Base-by-base conservation (phyloP, 1,140 invertebrate species). In the Tetragonula clypearis region DNA sequence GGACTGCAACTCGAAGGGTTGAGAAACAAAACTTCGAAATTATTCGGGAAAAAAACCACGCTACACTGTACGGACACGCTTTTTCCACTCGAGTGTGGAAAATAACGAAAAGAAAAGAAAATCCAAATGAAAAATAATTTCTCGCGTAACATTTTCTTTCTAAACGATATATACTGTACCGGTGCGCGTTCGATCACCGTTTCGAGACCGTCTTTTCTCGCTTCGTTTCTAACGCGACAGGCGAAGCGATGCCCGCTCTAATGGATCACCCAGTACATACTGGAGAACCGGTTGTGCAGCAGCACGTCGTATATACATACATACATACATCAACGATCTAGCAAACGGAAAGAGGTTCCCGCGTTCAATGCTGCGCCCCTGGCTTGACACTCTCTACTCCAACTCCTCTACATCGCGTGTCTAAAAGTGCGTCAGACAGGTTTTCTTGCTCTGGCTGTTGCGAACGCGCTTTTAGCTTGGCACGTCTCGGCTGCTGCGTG, bases 391-490 rank as follows among this genome's bases (percentile, higher is more conserved):
- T 23, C 53, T 30, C 65, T 65, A 17, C 82, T n/a, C 19, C 17
- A 0, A 6, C 11, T 41, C 41, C 41, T 41, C 41, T 49, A 17
- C 12, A 56, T 41, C 9, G 8, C n/a, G 17, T 6, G 17, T 6
- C 23, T 72, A 84, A 84, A 84, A 79, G 82, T 84, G 68, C 82
- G 55, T 73, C 56, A 53, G 79, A 82, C 79, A 72, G 71, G 79
- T 85, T 85, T 30, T 85, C 84, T 85, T 82, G 79, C 35, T 66
- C 72, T 69, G 79, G 71, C 62, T 72, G 65, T 69, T 35, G 66
- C 72, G 56, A 82, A 84, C 86, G 71, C 79, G 85, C 84, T 91
- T 88, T 90, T 86, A 68, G 30, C 85, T 86, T 79, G 85, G 56
- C 87, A 89, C 85, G 86, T 84, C 76, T 49, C 87, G 86, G 82